Conservation (phyloP, 2,113 vertebrate species). For the Lontra canadensis region DNA sequence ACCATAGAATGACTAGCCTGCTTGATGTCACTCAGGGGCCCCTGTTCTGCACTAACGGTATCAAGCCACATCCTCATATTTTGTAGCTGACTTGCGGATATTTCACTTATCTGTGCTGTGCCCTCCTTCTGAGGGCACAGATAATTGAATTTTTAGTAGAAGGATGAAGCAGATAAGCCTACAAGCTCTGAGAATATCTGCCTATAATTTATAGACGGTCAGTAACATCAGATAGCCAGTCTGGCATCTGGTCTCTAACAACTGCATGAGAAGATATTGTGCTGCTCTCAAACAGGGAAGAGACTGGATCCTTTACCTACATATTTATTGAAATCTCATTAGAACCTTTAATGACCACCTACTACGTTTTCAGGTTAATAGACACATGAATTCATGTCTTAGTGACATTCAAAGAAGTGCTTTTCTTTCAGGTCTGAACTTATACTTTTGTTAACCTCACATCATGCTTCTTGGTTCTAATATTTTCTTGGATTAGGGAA, state of each 20-base stretch:
- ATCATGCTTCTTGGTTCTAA: not conserved
- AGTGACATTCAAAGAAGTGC: not conserved
- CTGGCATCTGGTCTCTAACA: not conserved
- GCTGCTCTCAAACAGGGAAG: not conserved
- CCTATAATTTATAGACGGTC: not conserved
- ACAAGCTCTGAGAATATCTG: not conserved
- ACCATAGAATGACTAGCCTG: not conserved
- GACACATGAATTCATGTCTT: not conserved
- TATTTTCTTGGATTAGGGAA: not conserved
- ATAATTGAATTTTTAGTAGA: not conserved
- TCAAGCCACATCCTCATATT: constrained; percentile 39
- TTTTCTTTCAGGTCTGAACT: not conserved
- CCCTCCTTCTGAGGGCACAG: not conserved
- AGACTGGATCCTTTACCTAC: not conserved
- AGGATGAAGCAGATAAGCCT: not conserved
- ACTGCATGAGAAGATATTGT: not conserved
- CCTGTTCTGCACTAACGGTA: not conserved
- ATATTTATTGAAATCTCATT: not conserved
- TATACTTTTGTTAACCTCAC: not conserved
- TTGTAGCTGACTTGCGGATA: constrained; percentile 15
- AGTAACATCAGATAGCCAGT: not conserved
- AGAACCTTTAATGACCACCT: not conserved
- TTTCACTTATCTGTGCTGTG: constrained; percentile 27
- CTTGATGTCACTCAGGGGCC: constrained; percentile 11
- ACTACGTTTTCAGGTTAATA: not conserved